These are phyloP conservation scores for Malurus cyaneus DNA, from an alignment of 2,113 vertebrate species.

Conservation along the genomic window DNA sequence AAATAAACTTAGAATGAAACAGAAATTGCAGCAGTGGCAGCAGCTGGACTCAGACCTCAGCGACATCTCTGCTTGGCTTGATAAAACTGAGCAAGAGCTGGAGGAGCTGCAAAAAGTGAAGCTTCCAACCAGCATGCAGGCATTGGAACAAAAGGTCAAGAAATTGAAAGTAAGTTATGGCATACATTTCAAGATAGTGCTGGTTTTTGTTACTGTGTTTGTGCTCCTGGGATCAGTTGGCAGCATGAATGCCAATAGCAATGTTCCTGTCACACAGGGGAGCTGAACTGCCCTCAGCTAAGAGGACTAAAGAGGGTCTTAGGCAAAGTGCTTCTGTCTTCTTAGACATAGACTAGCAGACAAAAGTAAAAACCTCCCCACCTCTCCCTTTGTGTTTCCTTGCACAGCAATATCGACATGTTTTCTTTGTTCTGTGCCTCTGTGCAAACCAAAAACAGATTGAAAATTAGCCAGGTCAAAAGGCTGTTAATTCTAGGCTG, in stretches of 20 bases:
- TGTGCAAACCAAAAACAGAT: neutral
- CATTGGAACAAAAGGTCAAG: slow-evolving; percentile 75
- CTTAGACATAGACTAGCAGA: neutral
- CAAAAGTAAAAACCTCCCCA: neutral
- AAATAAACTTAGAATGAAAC: slow-evolving; percentile 67
- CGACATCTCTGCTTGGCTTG: slow-evolving; percentile 82
- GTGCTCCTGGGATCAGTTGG: neutral
- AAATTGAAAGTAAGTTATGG: slow-evolving; percentile 78
- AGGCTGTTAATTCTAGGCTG: neutral
- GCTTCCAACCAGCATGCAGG: slow-evolving; percentile 63
- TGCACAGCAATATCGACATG: fast-evolving
- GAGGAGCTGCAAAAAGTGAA: slow-evolving; percentile 70
- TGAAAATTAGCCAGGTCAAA: neutral
- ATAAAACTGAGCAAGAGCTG: slow-evolving; percentile 78
- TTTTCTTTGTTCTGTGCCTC: neutral
- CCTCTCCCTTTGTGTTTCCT: neutral
- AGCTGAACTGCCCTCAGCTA: neutral
- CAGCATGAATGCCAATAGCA: neutral
- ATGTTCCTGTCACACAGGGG: neutral
- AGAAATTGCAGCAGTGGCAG: slow-evolving; percentile 78
- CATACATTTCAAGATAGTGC: neutral
- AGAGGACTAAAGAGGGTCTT: neutral
- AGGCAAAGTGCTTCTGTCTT: neutral
- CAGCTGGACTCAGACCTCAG: slow-evolving; percentile 82
- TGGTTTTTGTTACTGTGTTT: neutral